These are phyloP conservation scores for Portevinia maculata DNA, from an alignment of 2,888 invertebrate species.

Conservation along the genomic window DNA sequence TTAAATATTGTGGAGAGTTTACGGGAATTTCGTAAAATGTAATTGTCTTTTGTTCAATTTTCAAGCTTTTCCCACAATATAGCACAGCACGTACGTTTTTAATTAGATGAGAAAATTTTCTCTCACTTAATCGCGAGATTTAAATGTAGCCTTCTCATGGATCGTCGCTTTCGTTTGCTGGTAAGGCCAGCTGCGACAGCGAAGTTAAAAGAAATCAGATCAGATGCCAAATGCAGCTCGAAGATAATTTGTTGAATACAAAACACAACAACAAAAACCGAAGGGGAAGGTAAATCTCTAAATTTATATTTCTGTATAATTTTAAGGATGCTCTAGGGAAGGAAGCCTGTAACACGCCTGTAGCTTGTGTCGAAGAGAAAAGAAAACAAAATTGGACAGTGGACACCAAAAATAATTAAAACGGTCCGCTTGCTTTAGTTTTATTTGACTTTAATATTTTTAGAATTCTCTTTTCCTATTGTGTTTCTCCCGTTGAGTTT, in stretches of 20 bases:
- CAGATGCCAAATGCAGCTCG: constrained; percentile 32
- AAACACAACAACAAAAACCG: constrained; percentile 19
- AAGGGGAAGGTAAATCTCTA: constrained; percentile 48
- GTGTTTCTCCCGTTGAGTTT: constrained; percentile 53
- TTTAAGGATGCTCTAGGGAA: constrained; percentile 33
- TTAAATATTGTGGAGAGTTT: constrained; percentile 36
- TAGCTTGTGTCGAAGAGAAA: constrained; percentile 21
- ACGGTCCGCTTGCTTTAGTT: constrained; percentile 45
- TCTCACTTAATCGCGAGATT: neutral
- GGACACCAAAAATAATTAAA: constrained; percentile 55
- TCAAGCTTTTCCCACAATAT: constrained; percentile 13
- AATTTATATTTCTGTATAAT: constrained; percentile 57
- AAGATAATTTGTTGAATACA: constrained; percentile 6
- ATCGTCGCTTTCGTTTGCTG: constrained; percentile 32
- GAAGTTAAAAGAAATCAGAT: constrained; percentile 25
- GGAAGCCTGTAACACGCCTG: neutral
- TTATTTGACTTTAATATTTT: constrained; percentile 60
- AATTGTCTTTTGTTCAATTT: constrained; percentile 31
- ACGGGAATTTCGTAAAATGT: constrained; percentile 29
- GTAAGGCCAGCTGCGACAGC: constrained; percentile 33
- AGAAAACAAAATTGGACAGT: constrained; percentile 49
- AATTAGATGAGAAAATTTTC: neutral
- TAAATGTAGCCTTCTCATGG: constrained; percentile 23
- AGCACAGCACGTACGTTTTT: neutral
- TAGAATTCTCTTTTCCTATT: constrained; percentile 54